phyloP scores from a whole-genome alignment of 2,888 invertebrate species.

The Autographa gamma region DNA sequence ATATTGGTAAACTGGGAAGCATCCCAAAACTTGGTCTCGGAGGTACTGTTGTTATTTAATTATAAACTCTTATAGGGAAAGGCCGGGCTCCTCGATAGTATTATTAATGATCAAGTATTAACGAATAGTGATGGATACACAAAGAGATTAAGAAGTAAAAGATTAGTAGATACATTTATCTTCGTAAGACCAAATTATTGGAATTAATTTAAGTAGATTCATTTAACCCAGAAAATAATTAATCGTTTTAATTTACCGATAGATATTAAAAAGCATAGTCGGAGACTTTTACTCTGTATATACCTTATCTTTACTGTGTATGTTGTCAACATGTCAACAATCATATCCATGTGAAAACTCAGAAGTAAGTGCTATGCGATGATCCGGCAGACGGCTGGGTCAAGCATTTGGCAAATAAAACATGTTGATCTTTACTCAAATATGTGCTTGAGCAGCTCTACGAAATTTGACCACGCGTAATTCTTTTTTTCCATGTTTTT shows the following conservation, averaged over 20 bases:
- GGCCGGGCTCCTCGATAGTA: constrained; percentile 38
- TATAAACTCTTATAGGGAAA: constrained; percentile 52
- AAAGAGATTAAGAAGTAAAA: constrained; percentile 33
- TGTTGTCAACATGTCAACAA: not conserved
- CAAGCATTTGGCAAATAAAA: constrained; percentile 1
- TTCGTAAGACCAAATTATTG: constrained; percentile 2
- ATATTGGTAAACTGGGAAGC: constrained; percentile 25
- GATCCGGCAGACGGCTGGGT: not conserved
- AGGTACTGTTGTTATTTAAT: constrained; percentile 53
- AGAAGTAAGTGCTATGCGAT: not conserved
- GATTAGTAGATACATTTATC: constrained; percentile 38
- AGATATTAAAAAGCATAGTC: not conserved
- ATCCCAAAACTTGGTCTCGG: constrained; percentile 48
- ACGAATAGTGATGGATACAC: constrained; percentile 46
- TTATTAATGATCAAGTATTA: constrained; percentile 49
- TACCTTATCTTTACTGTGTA: too few species aligned
- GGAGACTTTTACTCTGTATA: too few species aligned
- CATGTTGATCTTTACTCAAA: not conserved
- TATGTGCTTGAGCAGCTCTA: not conserved
- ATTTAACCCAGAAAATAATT: too few species aligned
- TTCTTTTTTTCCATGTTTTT: too few species aligned
- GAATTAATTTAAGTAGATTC: not conserved
- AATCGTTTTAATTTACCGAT: not conserved
- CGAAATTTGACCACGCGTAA: too few species aligned
- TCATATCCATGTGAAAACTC: not conserved